Conservation (phyloP, 2,113 vertebrate genomes). For the Clarias gariepinus region DNA sequence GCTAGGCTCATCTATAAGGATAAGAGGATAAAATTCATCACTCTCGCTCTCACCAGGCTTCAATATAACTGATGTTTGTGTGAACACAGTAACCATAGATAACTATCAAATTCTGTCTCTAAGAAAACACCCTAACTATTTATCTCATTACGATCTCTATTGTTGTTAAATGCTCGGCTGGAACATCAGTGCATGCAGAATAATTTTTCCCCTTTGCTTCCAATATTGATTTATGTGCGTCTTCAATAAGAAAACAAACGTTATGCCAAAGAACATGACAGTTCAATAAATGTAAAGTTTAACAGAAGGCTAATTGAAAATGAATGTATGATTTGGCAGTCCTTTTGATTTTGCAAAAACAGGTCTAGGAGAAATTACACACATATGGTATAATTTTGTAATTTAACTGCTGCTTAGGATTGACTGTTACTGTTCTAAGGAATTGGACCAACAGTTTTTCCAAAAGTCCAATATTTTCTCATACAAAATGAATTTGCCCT, state of each 20-base stretch:
- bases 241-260: neutral
- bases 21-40: neutral
- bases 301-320: conserved; percentile 24
- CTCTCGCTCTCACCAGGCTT: neutral
- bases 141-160: neutral
- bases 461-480: too few species aligned
- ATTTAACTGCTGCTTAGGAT: neutral
- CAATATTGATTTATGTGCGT: neutral
- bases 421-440: too few species aligned
- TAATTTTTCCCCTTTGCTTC: neutral
- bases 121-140: neutral
- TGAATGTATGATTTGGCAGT: neutral
- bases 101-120: neutral
- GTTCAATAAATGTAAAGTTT: neutral
- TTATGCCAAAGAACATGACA: conserved; percentile 3
- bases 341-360: neutral
- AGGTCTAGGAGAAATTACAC: neutral
- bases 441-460: too few species aligned
- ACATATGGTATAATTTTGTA: neutral
- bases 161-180: neutral
- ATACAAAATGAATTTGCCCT: too few species aligned
- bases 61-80: neutral
- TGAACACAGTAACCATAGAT: neutral
- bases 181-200: neutral
- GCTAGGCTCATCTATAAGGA: neutral